Evolutionary conservation across 2,113 vertebrate species (phyloP), one percentile per base, ranked within the genome.

Genomic region (Chunga burmeisteri): DNA sequence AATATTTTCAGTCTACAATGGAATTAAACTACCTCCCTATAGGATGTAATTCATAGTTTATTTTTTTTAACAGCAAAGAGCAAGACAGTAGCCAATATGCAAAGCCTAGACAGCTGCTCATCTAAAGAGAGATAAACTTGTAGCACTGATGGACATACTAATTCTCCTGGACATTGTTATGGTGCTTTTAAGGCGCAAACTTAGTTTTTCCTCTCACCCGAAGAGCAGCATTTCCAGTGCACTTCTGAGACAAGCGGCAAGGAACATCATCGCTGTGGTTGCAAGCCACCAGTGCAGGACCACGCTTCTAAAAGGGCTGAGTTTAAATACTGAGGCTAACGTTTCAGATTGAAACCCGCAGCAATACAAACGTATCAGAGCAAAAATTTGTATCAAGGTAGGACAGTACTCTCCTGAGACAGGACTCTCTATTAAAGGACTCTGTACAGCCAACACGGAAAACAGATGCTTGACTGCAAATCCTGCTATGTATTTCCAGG

Each of bases 201-300:
- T 29, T 32, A 0, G 0, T 53, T 90, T 40, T 20, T 16, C 13
- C 17, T 74, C 42, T 79, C 4, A 2, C 12, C 10, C 0, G 0
- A 88, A 82, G 27, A 56, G 13, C 53, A 81, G 58, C 5, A 5
- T 61, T 85, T 90, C 32, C 44, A 86, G 53, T 10, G 42, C n/a
- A 53, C 21, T 81, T 63, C 66, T 40, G 30, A 75, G 66, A 80
- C 53, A 73, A 62, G 23, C 32, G 23, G 6, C 18, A 87, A 77
- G 26, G 25, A 82, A 89, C 70, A 79, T 44, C 42, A 52, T 2
- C 68, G 44, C 21, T 68, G 29, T 59, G n/a, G 70, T 67, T 82
- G 71, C 44, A 78, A 72, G 38, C 7, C 27, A 47, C 29, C 22
- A 47, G 13, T 16, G 12, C 38, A 88, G 25, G 21, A 47, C 23